Percentiles rank a stretch among this genome's conserved stretches.
Evolutionary conservation across 2,797 vertebrate species (phyloP).

Genomic region (Sebastes diploproa): DNA sequence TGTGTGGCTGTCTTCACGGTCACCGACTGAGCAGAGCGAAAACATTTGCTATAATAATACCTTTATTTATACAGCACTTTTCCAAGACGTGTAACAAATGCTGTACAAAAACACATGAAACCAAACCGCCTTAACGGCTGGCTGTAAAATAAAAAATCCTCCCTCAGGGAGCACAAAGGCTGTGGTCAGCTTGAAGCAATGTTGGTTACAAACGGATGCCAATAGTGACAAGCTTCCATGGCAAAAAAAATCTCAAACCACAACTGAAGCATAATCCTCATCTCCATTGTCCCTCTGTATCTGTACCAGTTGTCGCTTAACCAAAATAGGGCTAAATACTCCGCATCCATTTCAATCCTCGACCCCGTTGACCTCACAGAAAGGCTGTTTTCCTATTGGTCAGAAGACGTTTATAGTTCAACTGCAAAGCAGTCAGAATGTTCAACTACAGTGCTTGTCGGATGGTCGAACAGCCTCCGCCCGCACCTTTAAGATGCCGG

Average conservation of each 20-base stretch:
- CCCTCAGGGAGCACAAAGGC: neutral
- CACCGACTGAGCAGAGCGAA: neutral
- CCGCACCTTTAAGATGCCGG: too few species aligned
- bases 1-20: neutral
- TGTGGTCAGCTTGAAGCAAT: neutral
- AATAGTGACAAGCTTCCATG: neutral
- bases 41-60: too few species aligned
- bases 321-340: neutral
- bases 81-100: neutral
- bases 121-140: neutral
- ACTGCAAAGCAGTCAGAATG: neutral
- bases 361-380: neutral
- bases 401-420: neutral
- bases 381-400: neutral
- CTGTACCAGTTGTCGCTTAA: too few species aligned
- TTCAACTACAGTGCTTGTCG: neutral
- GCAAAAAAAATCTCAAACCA: neutral
- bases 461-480: neutral
- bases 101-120: neutral
- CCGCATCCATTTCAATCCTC: neutral
- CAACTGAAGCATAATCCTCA: neutral
- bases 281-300: neutral
- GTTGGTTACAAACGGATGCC: neutral
- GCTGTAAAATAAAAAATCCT: neutral
- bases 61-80: neutral